These are phyloP conservation scores for Xanthorhoe spadicearia DNA, from an alignment of 2,888 invertebrate species.

Conservation along the genomic window DNA sequence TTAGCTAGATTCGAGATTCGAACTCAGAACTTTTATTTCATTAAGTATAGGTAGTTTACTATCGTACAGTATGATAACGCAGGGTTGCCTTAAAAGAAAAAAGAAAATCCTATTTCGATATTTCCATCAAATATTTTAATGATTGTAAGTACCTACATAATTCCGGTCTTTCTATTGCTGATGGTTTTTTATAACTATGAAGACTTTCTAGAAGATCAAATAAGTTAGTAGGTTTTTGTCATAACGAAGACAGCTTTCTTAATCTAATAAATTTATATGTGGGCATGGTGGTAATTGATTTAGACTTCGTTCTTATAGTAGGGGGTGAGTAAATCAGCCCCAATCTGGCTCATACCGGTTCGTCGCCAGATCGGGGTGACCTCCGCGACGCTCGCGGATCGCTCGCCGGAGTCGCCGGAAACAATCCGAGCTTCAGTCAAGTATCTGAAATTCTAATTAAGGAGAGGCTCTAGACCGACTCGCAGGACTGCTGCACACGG, in stretches of 20 bases:
- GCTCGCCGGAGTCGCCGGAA: slow-evolving; percentile 59
- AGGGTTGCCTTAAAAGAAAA: too few relatives aligned
- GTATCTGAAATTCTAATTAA: slow-evolving; percentile 79
- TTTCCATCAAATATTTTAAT: too few relatives aligned
- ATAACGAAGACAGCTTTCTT: not conserved
- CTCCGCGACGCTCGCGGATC: slow-evolving; percentile 56
- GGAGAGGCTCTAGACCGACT: slow-evolving; percentile 71
- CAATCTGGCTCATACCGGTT: slow-evolving; percentile 53
- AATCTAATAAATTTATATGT: slow-evolving; percentile 21
- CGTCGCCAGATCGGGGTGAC: slow-evolving; percentile 45
- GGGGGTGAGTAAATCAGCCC: slow-evolving; percentile 57
- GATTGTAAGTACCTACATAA: too few relatives aligned
- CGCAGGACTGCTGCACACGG: slow-evolving; percentile 74
- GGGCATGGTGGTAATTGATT: slow-evolving; percentile 45
- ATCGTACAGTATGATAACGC: too few relatives aligned
- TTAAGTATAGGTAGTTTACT: too few relatives aligned
- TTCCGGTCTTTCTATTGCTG: too few relatives aligned
- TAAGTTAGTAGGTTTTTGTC: not conserved
- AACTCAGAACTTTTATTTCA: too few relatives aligned
- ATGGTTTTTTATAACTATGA: too few relatives aligned
- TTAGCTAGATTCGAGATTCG: too few relatives aligned
- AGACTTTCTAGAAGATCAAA: not conserved
- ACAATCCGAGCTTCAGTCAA: slow-evolving; percentile 63
- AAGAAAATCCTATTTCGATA: too few relatives aligned
- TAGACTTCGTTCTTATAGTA: slow-evolving; percentile 47